phyloP scores from a whole-genome alignment of 2,797 vertebrate species.

The Coilia nasus region DNA sequence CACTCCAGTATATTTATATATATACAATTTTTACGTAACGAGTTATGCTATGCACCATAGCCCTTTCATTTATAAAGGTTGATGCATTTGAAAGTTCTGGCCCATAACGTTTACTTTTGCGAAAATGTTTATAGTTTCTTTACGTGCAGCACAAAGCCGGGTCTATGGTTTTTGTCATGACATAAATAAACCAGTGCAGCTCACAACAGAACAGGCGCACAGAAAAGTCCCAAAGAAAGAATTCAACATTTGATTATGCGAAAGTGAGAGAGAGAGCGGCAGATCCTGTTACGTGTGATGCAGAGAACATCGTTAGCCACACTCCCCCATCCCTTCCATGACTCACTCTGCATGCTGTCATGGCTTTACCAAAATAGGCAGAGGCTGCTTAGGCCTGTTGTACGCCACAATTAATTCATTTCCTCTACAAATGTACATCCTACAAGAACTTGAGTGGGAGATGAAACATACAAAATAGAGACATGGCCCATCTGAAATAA shows the following conservation, averaged over 20 bases:
- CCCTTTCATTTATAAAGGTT: neutral
- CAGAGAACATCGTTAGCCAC: conserved; percentile 46
- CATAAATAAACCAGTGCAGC: neutral
- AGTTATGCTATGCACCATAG: neutral
- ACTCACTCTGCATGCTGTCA: conserved; percentile 62
- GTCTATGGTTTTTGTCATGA: neutral
- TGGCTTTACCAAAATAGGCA: conserved; percentile 57
- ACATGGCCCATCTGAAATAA: neutral
- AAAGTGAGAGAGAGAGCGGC: conserved; percentile 30
- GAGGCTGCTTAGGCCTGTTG: conserved; percentile 25
- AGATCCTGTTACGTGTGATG: conserved; percentile 49
- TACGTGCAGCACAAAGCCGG: neutral
- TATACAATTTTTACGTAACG: neutral
- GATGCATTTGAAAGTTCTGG: neutral
- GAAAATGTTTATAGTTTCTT: neutral
- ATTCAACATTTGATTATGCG: conserved; percentile 31
- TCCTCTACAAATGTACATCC: conserved; percentile 42
- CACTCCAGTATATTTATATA: neutral
- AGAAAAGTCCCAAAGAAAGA: conserved; percentile 10
- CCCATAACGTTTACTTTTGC: neutral
- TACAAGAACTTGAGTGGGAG: conserved; percentile 40
- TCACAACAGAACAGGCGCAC: neutral
- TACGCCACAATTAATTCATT: conserved; percentile 62
- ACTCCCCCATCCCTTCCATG: conserved; percentile 44
- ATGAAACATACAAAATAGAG: conserved; percentile 32